phyloP scores from a whole-genome alignment of 2,888 invertebrate genomes.

The Dendrolimus houi region DNA sequence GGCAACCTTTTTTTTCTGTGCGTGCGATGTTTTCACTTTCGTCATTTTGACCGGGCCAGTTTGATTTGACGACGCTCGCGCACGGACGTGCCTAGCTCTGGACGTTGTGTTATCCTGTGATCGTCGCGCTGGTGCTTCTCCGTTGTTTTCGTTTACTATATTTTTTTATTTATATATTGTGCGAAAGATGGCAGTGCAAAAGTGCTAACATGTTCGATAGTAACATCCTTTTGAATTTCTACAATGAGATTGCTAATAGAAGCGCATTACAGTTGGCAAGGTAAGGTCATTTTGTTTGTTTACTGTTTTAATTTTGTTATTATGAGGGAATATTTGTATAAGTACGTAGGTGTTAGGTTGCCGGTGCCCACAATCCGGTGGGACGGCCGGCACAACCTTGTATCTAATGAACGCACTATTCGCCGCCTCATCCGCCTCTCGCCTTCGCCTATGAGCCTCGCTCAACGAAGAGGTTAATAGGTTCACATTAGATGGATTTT shows the following conservation, averaged over 20 bases:
- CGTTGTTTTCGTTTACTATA: constrained; percentile 61
- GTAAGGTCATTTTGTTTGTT: constrained; percentile 61
- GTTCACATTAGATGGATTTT: constrained; percentile 75
- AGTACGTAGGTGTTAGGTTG: constrained; percentile 21
- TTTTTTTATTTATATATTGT: constrained; percentile 44
- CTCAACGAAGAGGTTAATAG: constrained; percentile 72
- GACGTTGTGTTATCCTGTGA: constrained; percentile 69
- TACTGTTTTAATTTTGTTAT: constrained; percentile 45
- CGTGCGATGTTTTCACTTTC: constrained; percentile 77
- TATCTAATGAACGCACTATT: constrained; percentile 68
- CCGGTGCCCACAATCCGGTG: constrained; percentile 28
- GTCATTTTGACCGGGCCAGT: constrained; percentile 76
- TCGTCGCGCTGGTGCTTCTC: constrained; percentile 47
- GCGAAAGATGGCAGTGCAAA: constrained; percentile 71
- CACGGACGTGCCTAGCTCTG: constrained; percentile 70
- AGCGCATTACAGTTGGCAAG: constrained; percentile 74
- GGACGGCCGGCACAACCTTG: constrained; percentile 65
- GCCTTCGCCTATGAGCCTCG: constrained; percentile 69
- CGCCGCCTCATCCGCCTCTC: constrained; percentile 69
- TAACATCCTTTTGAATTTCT: constrained; percentile 68
- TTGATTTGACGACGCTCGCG: constrained; percentile 73
- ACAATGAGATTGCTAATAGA: constrained; percentile 73
- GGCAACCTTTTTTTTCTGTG: constrained; percentile 71
- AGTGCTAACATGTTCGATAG: constrained; percentile 74
- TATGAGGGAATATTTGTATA: constrained; percentile 30